Percentiles rank a stretch among this genome's conserved stretches.
phyloP scores from a whole-genome alignment of 2,797 vertebrate species.

The Emydoidea blandingii region DNA sequence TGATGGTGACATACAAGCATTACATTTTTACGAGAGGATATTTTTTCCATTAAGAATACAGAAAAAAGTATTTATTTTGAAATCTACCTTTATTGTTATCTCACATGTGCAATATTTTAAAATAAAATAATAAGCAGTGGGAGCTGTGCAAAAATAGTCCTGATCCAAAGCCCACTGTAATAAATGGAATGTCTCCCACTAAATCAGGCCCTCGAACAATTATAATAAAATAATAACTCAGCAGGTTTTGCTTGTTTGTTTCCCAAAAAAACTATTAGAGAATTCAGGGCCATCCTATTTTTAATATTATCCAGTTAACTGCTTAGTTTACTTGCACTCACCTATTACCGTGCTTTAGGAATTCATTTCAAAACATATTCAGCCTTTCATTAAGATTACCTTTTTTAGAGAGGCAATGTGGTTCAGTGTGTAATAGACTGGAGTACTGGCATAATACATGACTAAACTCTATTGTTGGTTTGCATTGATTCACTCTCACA shows the following conservation, averaged over 20 bases:
- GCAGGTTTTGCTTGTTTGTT: neutral
- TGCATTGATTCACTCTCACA: neutral
- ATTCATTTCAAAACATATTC: neutral
- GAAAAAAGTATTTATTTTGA: neutral
- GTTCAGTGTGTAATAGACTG: neutral
- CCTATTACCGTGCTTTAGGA: neutral
- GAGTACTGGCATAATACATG: neutral
- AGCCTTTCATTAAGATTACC: neutral
- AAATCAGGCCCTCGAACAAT: neutral
- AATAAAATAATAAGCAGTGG: neutral
- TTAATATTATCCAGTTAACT: neutral
- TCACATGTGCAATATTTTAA: neutral
- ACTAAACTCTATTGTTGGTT: neutral
- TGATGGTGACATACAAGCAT: neutral
- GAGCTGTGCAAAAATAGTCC: neutral
- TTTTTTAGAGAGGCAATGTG: neutral
- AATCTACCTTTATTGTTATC: neutral
- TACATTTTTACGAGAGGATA: neutral
- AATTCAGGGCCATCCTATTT: rapidly evolving
- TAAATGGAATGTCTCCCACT: neutral
- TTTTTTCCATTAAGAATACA: neutral
- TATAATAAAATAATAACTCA: neutral
- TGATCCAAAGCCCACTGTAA: neutral
- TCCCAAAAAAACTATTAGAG: neutral
- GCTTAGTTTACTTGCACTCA: neutral